Percentiles rank a stretch among this genome's conserved stretches.
Evolutionary conservation across 2,797 vertebrate genomes (phyloP).

Genomic region (Nyctalus aviator): DNA sequence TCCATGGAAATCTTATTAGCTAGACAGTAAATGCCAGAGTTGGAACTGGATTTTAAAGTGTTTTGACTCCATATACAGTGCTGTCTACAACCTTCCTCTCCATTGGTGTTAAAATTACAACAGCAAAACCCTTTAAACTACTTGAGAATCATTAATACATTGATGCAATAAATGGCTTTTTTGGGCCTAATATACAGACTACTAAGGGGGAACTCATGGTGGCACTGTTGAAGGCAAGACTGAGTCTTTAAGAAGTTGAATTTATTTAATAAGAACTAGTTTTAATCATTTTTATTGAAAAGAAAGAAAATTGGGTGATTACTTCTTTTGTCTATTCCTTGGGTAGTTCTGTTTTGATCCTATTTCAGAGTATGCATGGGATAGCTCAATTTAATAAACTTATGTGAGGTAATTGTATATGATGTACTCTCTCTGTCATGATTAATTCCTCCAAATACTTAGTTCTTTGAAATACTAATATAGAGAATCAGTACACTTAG

Average conservation of each 20-base stretch:
- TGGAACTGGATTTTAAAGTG: neutral
- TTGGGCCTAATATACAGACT: constrained; percentile 35
- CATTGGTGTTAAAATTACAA: neutral
- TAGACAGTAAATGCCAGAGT: neutral
- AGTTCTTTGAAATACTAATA: constrained; percentile 71
- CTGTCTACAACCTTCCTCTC: neutral
- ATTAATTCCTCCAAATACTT: constrained; percentile 57
- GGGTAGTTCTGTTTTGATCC: constrained; percentile 59
- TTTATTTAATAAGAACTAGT: constrained; percentile 56
- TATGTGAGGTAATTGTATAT: constrained; percentile 65
- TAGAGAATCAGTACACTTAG: constrained; percentile 52
- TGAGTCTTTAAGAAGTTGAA: constrained; percentile 46
- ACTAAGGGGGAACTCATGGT: neutral
- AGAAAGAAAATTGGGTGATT: constrained; percentile 52
- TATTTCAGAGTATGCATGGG: constrained; percentile 32
- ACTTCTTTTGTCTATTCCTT: constrained; percentile 68
- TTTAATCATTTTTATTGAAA: constrained; percentile 73
- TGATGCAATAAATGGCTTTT: constrained; percentile 41
- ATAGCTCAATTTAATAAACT: constrained; percentile 45
- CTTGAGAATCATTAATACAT: constrained; percentile 33
- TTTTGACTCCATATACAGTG: neutral
- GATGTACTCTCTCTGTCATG: constrained; percentile 6
- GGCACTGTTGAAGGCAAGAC: neutral
- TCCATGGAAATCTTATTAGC: neutral
- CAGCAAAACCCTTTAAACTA: constrained; percentile 12